Conservation (phyloP, 92 coral and sea anemone genomes). For the Paragorgia papillata region DNA sequence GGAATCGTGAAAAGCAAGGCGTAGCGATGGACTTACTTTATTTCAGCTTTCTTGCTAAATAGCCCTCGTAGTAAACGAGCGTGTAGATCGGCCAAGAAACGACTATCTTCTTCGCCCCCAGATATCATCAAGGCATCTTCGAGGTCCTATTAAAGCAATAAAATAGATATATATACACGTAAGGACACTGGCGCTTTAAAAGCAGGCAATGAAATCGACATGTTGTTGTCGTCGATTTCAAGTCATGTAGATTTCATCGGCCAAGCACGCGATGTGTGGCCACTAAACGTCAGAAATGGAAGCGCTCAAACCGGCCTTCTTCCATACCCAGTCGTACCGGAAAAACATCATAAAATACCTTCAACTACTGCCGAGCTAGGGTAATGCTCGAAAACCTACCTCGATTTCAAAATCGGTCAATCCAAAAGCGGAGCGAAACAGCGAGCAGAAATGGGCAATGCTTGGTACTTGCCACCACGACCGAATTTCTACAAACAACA, state of each 20-base stretch:
- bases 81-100: conserved; percentile 93
- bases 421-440: conserved; percentile 98
- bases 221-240: conserved; percentile 29
- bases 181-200: too few species aligned
- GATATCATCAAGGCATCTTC: conserved; percentile 94
- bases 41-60: conserved; percentile 82
- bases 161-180: too few species aligned
- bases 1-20: neutral
- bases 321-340: neutral
- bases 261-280: conserved; percentile 27
- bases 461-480: conserved; percentile 99
- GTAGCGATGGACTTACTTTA: conserved; percentile 65
- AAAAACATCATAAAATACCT: neutral
- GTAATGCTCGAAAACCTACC: conserved; percentile 54
- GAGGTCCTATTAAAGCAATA: conserved; percentile 77
- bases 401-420: conserved; percentile 99
- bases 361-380: neutral
- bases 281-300: neutral
- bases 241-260: conserved; percentile 10
- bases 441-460: conserved; percentile 98
- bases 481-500: conserved; percentile 90
- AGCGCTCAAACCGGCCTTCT: neutral
- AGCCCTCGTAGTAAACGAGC: conserved; percentile 90
- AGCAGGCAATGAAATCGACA: conserved; percentile 25
- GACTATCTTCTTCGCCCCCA: conserved; percentile 87